These are phyloP conservation scores for Varanus komodoensis DNA, from an alignment of 2,113 vertebrate species.

Conservation along the genomic window DNA sequence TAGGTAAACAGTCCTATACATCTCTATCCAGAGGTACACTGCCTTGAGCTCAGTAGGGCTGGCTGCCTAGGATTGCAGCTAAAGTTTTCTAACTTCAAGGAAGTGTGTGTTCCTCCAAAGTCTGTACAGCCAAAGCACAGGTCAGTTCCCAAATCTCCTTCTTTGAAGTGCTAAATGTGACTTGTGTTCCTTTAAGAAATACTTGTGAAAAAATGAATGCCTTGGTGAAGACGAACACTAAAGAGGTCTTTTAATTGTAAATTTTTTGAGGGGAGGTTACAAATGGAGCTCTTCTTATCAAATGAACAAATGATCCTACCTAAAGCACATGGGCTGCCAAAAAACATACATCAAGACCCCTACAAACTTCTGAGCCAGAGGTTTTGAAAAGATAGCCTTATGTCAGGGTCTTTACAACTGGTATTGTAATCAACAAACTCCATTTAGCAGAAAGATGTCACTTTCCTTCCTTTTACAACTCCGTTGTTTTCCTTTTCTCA, in stretches of 20 bases:
- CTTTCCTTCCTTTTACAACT: background rate
- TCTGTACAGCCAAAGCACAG: background rate
- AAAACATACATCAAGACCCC: background rate
- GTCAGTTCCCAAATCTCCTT: background rate
- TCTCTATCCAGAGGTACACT: too few species aligned
- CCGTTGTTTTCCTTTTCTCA: constrained; percentile 46
- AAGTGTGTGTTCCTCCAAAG: background rate
- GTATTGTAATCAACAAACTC: background rate
- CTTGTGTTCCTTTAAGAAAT: background rate
- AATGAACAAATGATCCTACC: background rate
- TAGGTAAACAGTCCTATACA: background rate
- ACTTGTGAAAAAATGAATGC: background rate
- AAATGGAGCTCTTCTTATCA: background rate
- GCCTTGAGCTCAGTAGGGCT: background rate
- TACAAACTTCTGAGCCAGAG: background rate
- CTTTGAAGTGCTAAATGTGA: background rate
- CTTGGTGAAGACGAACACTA: background rate
- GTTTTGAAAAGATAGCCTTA: constrained; percentile 11
- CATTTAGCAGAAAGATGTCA: background rate
- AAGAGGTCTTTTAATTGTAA: background rate
- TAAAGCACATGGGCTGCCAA: background rate
- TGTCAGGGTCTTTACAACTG: background rate
- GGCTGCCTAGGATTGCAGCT: background rate
- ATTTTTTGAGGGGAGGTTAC: too few species aligned
- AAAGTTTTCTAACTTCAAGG: background rate